Percentiles rank a stretch among this genome's conserved stretches.
phyloP scores from a whole-genome alignment of 2,888 invertebrate genomes.

The Tetramorium bicarinatum region DNA sequence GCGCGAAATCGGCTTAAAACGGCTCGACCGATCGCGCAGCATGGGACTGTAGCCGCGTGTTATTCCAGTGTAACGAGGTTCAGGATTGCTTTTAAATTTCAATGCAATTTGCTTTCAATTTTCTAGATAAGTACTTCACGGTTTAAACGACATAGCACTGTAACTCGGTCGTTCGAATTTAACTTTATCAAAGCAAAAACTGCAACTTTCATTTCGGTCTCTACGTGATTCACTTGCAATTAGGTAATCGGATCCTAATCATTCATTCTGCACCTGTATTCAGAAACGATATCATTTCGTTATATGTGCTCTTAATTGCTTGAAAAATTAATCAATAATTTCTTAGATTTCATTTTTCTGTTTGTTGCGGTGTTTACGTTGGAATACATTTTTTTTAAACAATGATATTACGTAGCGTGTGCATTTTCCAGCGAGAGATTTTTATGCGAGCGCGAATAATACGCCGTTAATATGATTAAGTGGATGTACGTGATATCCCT shows the following conservation, averaged over 20 bases:
- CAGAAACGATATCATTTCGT: neutral
- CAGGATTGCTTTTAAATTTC: constrained; percentile 72
- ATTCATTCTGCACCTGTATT: constrained; percentile 47
- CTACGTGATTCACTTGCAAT: neutral
- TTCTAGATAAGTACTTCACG: constrained; percentile 60
- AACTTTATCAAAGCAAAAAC: constrained; percentile 43
- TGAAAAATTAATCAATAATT: neutral
- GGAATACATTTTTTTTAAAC: neutral
- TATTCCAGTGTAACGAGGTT: constrained; percentile 69
- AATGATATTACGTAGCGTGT: neutral
- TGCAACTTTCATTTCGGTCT: constrained; percentile 35
- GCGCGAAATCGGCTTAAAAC: constrained; percentile 72
- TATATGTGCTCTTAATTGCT: neutral
- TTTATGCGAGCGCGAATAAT: constrained; percentile 44
- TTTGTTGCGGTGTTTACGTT: neutral
- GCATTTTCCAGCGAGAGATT: constrained; percentile 33
- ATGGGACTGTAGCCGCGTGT: constrained; percentile 59
- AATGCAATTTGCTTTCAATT: constrained; percentile 74
- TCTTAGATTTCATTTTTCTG: neutral
- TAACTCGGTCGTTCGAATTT: constrained; percentile 42
- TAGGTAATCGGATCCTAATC: constrained; percentile 11
- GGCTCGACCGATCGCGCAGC: constrained; percentile 69
- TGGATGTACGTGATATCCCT: constrained; percentile 51
- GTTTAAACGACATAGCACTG: constrained; percentile 42
- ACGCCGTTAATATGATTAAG: constrained; percentile 52